Evolutionary conservation across 2,888 invertebrate species (phyloP), one percentile per base, ranked within the genome.

Genomic region (Andrena camellia): DNA sequence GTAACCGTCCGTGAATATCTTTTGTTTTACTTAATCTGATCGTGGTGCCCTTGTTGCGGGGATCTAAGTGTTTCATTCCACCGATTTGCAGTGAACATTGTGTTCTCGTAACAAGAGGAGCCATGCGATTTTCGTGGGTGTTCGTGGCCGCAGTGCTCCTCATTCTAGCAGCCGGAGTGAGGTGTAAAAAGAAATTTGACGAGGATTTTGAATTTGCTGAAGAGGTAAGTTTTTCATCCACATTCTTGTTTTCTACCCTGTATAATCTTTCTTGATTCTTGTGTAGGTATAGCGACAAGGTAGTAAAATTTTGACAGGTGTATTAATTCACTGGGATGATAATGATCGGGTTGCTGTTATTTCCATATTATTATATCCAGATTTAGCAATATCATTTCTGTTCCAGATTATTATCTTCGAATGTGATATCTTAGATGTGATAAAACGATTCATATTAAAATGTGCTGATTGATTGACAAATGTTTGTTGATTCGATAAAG

Each of bases 191-290:
- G 93, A 97, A 97, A 94, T 96, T 96, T 93, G 96, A 97, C 93
- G 97, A 96, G 81, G 97, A 97, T 94, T 97, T 97, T 93, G 97
- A 97, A 93, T 97, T 97, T 93, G 97, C 96, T 92, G 97, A 97
- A 94, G 97, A 97, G 96, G 97, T 97, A 95, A 87, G 86, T 2
- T 20, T 20, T 17, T n/a, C 3, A 5, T 26, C 8, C 6, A 8
- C 20, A 0, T 60, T 67, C 57, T 8, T 2, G 2, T 52, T n/a
- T 17, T 57, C 20, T 54, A 73, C 50, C 17, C 23, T 20, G 8
- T 20, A 2, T 50, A 4, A 17, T 2, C 10, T 20, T 50, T 57
- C 20, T n/a, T 29, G 10, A 13, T 48, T 20, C 17, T 75, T 57
- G 31, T 13, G 20, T 23, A 7, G 62, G 20, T 23, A 54, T 48